Evolutionary conservation across 2,797 vertebrate species (phyloP), one percentile per base, ranked within the genome.

Genomic region (Iguana delicatissima): DNA sequence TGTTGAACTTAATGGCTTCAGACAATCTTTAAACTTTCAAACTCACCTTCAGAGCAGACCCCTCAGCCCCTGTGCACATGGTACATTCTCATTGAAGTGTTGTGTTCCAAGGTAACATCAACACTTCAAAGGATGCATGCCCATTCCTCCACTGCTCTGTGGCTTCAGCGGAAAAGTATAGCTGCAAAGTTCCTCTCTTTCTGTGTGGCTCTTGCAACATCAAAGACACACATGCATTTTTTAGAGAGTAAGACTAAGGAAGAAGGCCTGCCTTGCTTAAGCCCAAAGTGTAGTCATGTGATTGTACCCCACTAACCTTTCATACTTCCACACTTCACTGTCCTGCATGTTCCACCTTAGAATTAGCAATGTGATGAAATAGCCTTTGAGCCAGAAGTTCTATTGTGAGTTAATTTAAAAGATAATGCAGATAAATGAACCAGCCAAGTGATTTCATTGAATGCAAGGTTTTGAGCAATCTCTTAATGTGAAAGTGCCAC

Each of bases 141-240:
- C 73, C 77, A 57, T 76, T 95, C 83, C 92, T 92, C 46, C 85
- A 1, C 86, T 83, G 29, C 89, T 95, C 92, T 73, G 93, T 95
- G 94, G 92, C 88, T 94, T 94, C 94, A 91, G 52, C 1, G 7
- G 90, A 87, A 92, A 93, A 46, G 57, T 92, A 93, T 74, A 92
- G 1, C 52, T 55, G n/a, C 77, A 69, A 89, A 90, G 89, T 88
- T 92, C 76, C 74, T 87, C 90, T 84, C 12, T 91, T 95, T 92
- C 89, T 9, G 50, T 85, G 80, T 92, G 89, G 76, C 87, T 94
- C 77, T 90, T 93, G 67, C 80, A 93, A 93, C 93, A 95, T 96
- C 96, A 96, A 96, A 96, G 89, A 57, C 55, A 80, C 82, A 62
- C 84, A 94, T 95, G 93, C 89, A 94, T 93, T 93, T 96, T 96